These are phyloP conservation scores for Eupithecia exiguata DNA, from an alignment of 2,888 invertebrate species.

Conservation along the genomic window DNA sequence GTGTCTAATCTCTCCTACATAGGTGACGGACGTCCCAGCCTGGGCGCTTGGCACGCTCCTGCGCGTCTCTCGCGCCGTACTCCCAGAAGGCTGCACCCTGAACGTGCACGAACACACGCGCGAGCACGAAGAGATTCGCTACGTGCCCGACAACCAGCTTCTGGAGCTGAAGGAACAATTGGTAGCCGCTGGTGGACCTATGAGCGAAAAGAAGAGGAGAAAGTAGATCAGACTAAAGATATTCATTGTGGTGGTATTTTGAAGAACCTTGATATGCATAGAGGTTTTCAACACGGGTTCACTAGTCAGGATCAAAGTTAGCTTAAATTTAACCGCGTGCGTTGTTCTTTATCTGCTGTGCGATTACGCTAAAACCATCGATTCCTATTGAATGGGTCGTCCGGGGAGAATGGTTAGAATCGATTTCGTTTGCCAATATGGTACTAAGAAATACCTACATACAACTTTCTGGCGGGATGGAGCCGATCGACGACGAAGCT, in stretches of 20 bases:
- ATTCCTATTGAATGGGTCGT: no score
- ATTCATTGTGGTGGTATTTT: not conserved
- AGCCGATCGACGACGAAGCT: no score
- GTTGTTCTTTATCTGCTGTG: no score
- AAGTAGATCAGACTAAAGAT: slow-evolving; percentile 11
- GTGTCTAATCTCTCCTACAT: not conserved
- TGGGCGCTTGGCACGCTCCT: slow-evolving; percentile 88
- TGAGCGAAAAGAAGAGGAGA: slow-evolving; percentile 70
- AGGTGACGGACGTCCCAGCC: slow-evolving; percentile 85
- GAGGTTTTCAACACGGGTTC: not conserved
- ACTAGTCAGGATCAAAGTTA: not conserved
- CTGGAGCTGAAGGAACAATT: slow-evolving; percentile 89
- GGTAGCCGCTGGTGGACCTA: slow-evolving; percentile 85
- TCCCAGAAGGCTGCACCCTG: slow-evolving; percentile 91
- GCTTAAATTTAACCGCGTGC: not conserved
- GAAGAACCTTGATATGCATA: not conserved
- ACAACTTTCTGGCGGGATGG: no score
- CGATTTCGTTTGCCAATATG: no score
- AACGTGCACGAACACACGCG: slow-evolving; percentile 86
- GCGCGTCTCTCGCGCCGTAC: slow-evolving; percentile 87
- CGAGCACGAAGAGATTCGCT: slow-evolving; percentile 87
- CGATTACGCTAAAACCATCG: no score
- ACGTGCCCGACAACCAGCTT: slow-evolving; percentile 93
- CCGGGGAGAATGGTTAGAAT: no score
- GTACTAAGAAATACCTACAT: no score